Base-by-base conservation (phyloP, 92 coral and sea anemone species). In the Paragorgia papillata region DNA sequence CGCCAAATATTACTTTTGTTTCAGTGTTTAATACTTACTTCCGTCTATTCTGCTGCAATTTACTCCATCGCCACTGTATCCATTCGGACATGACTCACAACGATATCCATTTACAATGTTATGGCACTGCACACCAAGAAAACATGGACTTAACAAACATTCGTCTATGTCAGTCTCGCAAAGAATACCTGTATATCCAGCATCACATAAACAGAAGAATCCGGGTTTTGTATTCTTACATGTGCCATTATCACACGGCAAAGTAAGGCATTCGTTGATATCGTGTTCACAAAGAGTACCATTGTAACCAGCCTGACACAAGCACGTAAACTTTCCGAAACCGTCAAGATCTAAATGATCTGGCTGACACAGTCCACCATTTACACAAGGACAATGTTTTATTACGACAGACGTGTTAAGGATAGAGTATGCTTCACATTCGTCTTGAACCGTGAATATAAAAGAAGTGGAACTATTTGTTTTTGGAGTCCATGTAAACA, bases 381-480 rank as follows among this genome's bases (percentile, higher is more conserved):
- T 88, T 40, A 58, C 27, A 49, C 91, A 88, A 19, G 75, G 86
- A 55, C 88, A 81, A 10, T 33, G 65, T 7, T 59, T 73, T 3
- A 80, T 62, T 2, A 74, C 57, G n/a, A 88, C 60, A 0, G 91
- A 73, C 22, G 77, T 62, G n/a, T 75, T 69, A 10, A 68, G 29
- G 3, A 73, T 46, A 2, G 78, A 43, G 9, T 73, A 74, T 7
- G 83, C 86, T 28, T 55, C 61, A 24, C 91, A 88, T 12, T 79
- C 91, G 32, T 88, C 91, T 3, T 75, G 63, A 12, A 85, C 91
- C 10, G 55, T 76, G 56, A 88, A 76, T 18, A 24, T 40, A 69
- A 88, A 84, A 8, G 29, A 14, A 0, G 69, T 58, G 0, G 84
- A 18, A 2, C 50, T 32, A 8, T 74, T 70, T 22, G 79, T 67